These are phyloP conservation scores for Merluccius polli DNA, from an alignment of 2,797 vertebrate genomes.

Conservation along the genomic window DNA sequence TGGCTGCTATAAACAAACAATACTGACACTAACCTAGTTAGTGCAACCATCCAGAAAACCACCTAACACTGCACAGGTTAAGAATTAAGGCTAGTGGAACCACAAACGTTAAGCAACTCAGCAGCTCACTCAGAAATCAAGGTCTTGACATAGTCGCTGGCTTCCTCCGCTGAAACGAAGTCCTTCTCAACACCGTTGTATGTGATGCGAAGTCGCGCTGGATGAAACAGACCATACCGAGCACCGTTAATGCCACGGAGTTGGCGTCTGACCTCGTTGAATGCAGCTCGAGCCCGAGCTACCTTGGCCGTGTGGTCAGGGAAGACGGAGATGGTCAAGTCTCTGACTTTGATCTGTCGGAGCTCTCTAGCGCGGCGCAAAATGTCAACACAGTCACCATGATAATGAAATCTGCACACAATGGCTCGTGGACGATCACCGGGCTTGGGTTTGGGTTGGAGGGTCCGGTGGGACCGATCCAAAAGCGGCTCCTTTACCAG, in stretches of 20 bases:
- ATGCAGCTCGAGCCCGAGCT: conserved; percentile 20
- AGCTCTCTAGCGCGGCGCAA: conserved; percentile 12
- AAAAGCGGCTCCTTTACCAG: conserved; percentile 30
- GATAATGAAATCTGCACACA: conserved; percentile 30
- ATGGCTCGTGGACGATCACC: conserved; percentile 20
- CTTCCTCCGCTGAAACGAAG: conserved; percentile 9
- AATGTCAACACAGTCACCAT: conserved; percentile 28
- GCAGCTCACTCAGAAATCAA: neutral
- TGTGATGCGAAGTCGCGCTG: neutral
- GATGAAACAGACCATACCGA: conserved; percentile 13
- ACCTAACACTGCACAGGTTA: neutral
- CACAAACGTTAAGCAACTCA: neutral
- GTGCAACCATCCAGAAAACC: neutral
- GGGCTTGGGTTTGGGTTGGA: conserved; percentile 32
- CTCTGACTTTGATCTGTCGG: conserved; percentile 6
- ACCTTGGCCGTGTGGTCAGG: conserved; percentile 25
- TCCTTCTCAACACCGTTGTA: conserved; percentile 13
- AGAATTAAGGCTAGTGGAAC: too few species aligned
- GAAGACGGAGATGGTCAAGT: conserved; percentile 18
- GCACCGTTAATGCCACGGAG: conserved; percentile 1
- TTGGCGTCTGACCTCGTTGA: conserved; percentile 13
- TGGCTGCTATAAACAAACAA: neutral
- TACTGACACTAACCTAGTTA: neutral
- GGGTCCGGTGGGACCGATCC: conserved; percentile 25
- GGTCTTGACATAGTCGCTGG: neutral